Evolutionary conservation across 2,113 vertebrate genomes (phyloP).

Genomic region (Scophthalmus maximus): DNA sequence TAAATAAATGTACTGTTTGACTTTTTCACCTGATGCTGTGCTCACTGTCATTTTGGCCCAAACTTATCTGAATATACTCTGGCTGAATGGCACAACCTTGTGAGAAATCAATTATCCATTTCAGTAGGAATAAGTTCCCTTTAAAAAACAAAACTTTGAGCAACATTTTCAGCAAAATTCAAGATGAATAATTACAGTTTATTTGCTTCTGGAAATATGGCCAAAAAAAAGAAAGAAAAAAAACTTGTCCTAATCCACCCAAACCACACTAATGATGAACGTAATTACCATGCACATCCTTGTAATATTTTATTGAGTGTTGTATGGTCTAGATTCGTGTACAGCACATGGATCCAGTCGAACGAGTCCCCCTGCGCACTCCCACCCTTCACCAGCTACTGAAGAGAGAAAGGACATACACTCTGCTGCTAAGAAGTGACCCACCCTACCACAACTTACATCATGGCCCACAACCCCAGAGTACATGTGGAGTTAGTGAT

Average conservation of each 20-base stretch:
- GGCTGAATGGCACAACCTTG: neutral
- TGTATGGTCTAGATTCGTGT: conserved; percentile 7
- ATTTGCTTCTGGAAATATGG: conserved; percentile 6
- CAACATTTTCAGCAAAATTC: neutral
- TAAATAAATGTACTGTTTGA: neutral
- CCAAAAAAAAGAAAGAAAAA: neutral
- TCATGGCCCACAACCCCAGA: conserved; percentile 48
- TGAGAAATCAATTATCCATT: neutral
- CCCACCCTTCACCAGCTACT: conserved; percentile 40
- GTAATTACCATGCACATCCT: conserved; percentile 10
- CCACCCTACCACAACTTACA: conserved; percentile 66
- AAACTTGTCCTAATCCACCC: neutral
- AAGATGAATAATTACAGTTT: neutral
- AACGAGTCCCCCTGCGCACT: conserved; percentile 1
- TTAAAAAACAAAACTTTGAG: too few relatives aligned
- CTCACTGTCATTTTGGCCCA: too few relatives aligned
- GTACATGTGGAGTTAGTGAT: conserved; percentile 64
- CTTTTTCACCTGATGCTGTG: too few relatives aligned
- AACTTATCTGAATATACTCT: too few relatives aligned
- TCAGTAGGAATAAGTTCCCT: too few relatives aligned
- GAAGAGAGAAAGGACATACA: conserved; percentile 49
- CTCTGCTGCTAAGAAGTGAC: conserved; percentile 22
- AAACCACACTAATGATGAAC: conserved; percentile 27
- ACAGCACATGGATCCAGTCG: conserved; percentile 43
- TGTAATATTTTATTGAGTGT: conserved; percentile 12